Base-by-base conservation (phyloP, 2,888 invertebrate genomes). In the Artemia sinica region DNA sequence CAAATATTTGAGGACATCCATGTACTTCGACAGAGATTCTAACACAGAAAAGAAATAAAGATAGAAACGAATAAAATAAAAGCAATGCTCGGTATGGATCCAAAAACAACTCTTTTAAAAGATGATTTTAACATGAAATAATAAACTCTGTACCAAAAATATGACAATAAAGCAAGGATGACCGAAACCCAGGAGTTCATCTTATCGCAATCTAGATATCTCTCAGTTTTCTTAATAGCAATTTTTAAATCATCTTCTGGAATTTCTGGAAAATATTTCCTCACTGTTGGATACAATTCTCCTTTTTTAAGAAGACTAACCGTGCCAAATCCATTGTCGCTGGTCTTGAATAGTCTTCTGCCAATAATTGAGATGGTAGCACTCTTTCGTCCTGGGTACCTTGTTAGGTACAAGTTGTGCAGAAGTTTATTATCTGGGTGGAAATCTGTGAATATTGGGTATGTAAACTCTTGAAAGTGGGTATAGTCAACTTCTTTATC, bases 401-500 rank as follows among this genome's bases (percentile, higher is more conserved):
- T 11, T n/a, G 63, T 58, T 1, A 58, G 63, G 63, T 18, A 58
- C 11, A 28, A 18, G 63, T 28, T 58, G 8, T 58, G 63, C 63
- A 18, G 63, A 28, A 58, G 63, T 8, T 28, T n/a, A 28, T 58
- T 58, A 1, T 58, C 14, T 28, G 63, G 63, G 63, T 58, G 63
- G 63, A 58, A 58, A 28, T n/a, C n/a, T 8, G n/a, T 58, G 63
- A 58, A 58, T 18, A 58, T 28, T n/a, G 63, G 63, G 28, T 58
- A n/a, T n/a, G 63, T 58, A 9, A 28, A 18, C 10, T 58, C 28
- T 10, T 58, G n/a, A 28, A 58, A 58, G 63, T 18, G 28, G 63
- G n/a, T 10, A 28, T 18, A 58, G 28, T 58, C 63, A n/a, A 8
- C 14, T 28, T 58, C 63, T 2, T 58, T 58, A 2, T 58, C 63